phyloP scores from a whole-genome alignment of 2,113 vertebrate species.

The Pleuronectes platessa region DNA sequence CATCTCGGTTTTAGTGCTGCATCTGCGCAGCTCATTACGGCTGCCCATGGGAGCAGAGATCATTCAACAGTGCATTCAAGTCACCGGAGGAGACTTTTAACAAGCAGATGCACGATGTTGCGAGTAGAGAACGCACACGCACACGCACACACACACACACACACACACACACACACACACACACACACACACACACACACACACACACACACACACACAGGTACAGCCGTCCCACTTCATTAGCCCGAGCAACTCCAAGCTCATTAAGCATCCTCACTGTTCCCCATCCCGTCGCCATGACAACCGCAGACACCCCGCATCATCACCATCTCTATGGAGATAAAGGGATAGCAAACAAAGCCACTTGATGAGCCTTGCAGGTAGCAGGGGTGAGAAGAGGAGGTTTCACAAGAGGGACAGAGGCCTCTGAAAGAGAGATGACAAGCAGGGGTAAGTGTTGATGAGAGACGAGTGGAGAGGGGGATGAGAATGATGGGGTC shows the following conservation, averaged over 20 bases:
- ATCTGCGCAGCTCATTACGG: conserved; percentile 18
- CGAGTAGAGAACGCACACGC: conserved; percentile 21
- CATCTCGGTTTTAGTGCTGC: background rate
- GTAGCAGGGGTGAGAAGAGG: background rate
- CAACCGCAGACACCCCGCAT: conserved; percentile 62
- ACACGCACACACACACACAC: conserved; percentile 20
- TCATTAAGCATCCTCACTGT: conserved; percentile 64
- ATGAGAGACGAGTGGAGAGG: conserved; percentile 26
- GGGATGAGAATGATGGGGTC: conserved; percentile 62
- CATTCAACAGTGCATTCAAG: conserved; percentile 1
- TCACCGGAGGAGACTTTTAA: conserved; percentile 52
- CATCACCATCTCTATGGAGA: conserved; percentile 44
- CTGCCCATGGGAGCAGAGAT: conserved; percentile 22
- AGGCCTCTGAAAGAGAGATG: conserved; percentile 10
- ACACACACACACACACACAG: conserved; percentile 30
- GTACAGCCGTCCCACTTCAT: conserved; percentile 55
- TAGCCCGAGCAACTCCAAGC: conserved; percentile 55
- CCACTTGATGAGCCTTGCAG: conserved; percentile 25
- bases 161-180: conserved; percentile 16
- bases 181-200: conserved; percentile 21
- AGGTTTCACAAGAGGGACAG: conserved; percentile 2
- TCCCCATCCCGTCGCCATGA: conserved; percentile 53
- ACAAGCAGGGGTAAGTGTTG: background rate
- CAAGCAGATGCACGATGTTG: conserved; percentile 39
- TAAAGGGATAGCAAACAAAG: conserved; percentile 50